Evolutionary conservation across 2,888 invertebrate genomes (phyloP), one percentile per base, ranked within the genome.

Genomic region (Caenorhabditis wallacei): DNA sequence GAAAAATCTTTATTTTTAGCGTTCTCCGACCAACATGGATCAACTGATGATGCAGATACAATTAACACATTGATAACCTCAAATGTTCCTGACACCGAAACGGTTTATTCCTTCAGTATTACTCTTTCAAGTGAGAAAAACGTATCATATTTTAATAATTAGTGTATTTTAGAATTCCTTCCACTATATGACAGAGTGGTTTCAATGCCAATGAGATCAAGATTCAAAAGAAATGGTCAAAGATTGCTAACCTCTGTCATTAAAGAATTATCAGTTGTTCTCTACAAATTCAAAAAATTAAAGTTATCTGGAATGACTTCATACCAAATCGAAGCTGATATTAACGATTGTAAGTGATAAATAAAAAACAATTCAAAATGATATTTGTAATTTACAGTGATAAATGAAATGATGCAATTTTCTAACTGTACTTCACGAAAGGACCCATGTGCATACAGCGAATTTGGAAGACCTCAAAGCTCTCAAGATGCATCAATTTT

Each of bases 381-480:
- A 40, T 8, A n/a, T n/a, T n/a, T n/a, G n/a, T n/a, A 22, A 43
- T 13, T 82, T 87, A 43, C 66, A 88, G 88, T 88, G 53, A 71
- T 87, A 1, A 86, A 87, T 30, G 87, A 86, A 40, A 76, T 89
- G 71, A 82, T 86, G 53, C 84, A 80, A 13, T 88, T 86, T 68
- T 90, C 90, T 0, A 87, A 91, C 75, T 91, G 91, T 72, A 66
- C 76, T 0, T 72, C 74, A n/a, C 64, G 66, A 22, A 80, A 68
- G 18, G 76, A 85, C 18, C 53, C 84, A 1, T 91, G 91, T 64
- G 91, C 87, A 1, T 91, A 89, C 72, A 84, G 80, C 2, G 86
- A 89, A 40, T 89, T 86, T 53, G 88, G 85, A 7, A 59, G 74
- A 22, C 91, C 91, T 1, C 70, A 63, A 18, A 69, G 54, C 10